Base-by-base conservation (phyloP, 2,888 invertebrate genomes). In the Clusia tigrina region DNA sequence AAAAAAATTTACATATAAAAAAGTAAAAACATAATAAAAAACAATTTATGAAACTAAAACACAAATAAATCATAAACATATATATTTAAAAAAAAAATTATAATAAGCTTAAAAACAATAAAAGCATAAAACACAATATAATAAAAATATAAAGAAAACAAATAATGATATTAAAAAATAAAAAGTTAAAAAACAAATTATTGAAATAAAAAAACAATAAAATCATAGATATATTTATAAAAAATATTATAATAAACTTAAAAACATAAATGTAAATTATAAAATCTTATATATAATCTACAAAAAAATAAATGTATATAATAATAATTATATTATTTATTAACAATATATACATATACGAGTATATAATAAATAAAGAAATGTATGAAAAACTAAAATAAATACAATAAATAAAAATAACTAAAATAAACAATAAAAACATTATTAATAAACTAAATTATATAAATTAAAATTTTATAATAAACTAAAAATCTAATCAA, bases 51-150 rank as follows among this genome's bases (percentile, higher is more conserved):
- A n/a, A 23, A 54, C 15, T n/a, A 54, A 54, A 54, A 24, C 26
- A 25, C 24, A 26, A 52, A 23, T 15, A 52, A 52, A 59, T 38
- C 26, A 9, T n/a, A n/a, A n/a, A n/a, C n/a, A n/a, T n/a, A n/a
- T n/a, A n/a, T n/a, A n/a, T n/a, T n/a, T n/a, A n/a, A n/a, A n/a
- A n/a, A n/a, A n/a, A n/a, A n/a, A n/a, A n/a, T n/a, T n/a, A n/a
- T n/a, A n/a, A n/a, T n/a, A n/a, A n/a, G n/a, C n/a, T n/a, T n/a
- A n/a, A n/a, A n/a, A n/a, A n/a, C n/a, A n/a, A n/a, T n/a, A n/a
- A 9, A 48, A 15, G 48, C 17, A 20, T 9, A 17, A 17, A 48
- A 20, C 9, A 18, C 15, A 48, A 6, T 5, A 54, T 17, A 37
- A 54, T 17, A 6, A 10, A 25, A 24, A 6, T 18, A 15, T 17